phyloP scores from a whole-genome alignment of 1,140 invertebrate genomes.

The Laodelphax striatellus region DNA sequence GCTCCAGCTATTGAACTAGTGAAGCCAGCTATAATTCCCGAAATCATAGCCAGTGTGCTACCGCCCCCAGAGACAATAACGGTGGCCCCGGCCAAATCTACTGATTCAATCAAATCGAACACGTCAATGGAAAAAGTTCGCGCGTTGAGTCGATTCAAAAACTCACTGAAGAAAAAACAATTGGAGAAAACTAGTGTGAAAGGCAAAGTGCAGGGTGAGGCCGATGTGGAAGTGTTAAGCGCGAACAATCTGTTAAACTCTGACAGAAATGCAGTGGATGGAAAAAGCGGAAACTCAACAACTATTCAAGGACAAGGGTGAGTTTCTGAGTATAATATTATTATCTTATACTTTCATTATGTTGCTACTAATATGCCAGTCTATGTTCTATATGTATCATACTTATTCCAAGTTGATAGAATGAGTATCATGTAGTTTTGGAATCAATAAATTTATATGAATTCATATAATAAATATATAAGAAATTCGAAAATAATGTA shows the following conservation, averaged over 20 bases:
- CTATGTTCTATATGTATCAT: too few relatives aligned
- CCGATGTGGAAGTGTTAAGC: constrained; percentile 13
- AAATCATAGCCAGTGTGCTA: constrained; percentile 5
- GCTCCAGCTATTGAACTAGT: constrained; percentile 7
- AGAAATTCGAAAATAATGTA: too few relatives aligned
- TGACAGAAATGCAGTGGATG: neutral
- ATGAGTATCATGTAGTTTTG: too few relatives aligned
- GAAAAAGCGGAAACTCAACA: neutral
- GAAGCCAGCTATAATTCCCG: constrained; percentile 14
- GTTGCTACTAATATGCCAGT: too few relatives aligned
- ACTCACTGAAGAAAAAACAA: neutral
- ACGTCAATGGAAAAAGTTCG: constrained; percentile 10
- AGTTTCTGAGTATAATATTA: too few relatives aligned
- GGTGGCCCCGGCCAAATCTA: constrained; percentile 1
- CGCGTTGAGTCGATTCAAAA: constrained; percentile 1
- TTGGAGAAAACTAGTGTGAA: neutral
- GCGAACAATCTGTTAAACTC: constrained; percentile 14
- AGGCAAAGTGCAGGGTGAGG: constrained; percentile 6
- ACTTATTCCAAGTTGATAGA: too few relatives aligned
- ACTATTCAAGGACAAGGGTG: too few relatives aligned
- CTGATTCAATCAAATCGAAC: constrained; percentile 11
- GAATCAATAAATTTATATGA: too few relatives aligned
- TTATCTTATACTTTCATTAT: too few relatives aligned
- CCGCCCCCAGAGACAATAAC: neutral
- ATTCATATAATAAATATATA: too few relatives aligned